These are phyloP conservation scores for Zeuzera pyrina DNA, from an alignment of 2,888 invertebrate genomes.

Conservation along the genomic window DNA sequence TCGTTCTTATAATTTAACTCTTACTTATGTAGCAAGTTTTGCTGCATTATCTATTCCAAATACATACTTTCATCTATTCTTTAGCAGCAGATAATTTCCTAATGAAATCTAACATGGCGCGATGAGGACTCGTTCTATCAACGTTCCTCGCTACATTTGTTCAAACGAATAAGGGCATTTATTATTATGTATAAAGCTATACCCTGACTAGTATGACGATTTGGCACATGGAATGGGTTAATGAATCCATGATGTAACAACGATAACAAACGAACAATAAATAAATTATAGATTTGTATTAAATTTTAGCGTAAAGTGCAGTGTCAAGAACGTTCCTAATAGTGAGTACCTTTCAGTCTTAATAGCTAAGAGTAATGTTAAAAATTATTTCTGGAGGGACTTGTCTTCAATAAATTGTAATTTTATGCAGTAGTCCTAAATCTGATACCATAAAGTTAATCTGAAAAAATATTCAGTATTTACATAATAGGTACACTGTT, in stretches of 20 bases:
- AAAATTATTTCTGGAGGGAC: slow-evolving; percentile 63
- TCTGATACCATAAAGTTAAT: slow-evolving; percentile 38
- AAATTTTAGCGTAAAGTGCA: too few relatives aligned
- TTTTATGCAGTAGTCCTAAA: slow-evolving; percentile 44
- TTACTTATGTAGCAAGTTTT: slow-evolving; percentile 33
- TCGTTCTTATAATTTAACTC: slow-evolving; percentile 40
- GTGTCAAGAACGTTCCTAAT: background rate
- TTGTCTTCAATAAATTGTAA: slow-evolving; percentile 52
- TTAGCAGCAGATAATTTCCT: slow-evolving; percentile 32
- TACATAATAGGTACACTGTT: slow-evolving; percentile 32
- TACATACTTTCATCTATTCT: slow-evolving; percentile 30
- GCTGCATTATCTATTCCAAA: too few relatives aligned
- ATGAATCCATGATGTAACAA: slow-evolving; percentile 36
- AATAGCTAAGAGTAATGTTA: slow-evolving; percentile 62
- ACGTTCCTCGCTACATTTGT: too few relatives aligned
- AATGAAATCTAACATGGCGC: slow-evolving; percentile 26
- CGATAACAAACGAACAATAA: slow-evolving; percentile 13
- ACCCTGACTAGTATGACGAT: slow-evolving; percentile 57
- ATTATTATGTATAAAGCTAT: slow-evolving; percentile 43
- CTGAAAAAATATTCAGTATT: slow-evolving; percentile 54
- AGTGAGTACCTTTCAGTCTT: slow-evolving; percentile 59
- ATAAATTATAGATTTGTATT: too few relatives aligned
- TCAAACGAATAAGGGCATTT: slow-evolving; percentile 32
- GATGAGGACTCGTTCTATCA: slow-evolving; percentile 20
- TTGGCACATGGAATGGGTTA: slow-evolving; percentile 62